Conservation (phyloP, 2,797 vertebrate species). For the Etheostoma perlongum region DNA sequence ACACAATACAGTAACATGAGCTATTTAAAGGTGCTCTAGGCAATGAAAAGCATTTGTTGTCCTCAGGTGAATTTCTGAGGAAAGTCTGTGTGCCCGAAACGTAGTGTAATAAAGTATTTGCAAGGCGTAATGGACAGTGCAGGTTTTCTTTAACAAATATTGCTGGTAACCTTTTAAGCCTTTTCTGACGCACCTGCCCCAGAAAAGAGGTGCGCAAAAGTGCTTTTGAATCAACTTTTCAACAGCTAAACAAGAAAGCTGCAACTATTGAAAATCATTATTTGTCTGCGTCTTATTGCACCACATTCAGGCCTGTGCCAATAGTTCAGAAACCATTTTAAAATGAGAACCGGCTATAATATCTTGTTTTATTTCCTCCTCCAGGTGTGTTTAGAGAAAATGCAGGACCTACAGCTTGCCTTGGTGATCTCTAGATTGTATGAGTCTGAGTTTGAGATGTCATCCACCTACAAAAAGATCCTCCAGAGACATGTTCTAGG, state of each 20-base stretch:
- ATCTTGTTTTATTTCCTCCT: slow-evolving; percentile 29
- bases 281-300: slow-evolving; percentile 4
- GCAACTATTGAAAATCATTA: background rate
- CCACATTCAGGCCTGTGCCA: background rate
- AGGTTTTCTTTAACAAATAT: no score
- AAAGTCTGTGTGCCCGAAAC: no score
- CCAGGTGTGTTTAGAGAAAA: slow-evolving; percentile 96
- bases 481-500: slow-evolving; percentile 93
- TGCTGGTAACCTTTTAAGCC: no score
- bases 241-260: slow-evolving; percentile 1
- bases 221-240: background rate
- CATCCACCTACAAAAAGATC: slow-evolving; percentile 93
- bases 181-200: no score
- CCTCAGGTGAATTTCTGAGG: no score
- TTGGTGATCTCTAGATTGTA: slow-evolving; percentile 95
- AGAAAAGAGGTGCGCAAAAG: no score
- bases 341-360: background rate
- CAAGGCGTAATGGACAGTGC: no score
- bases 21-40: no score
- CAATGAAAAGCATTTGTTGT: no score
- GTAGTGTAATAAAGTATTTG: no score
- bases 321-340: background rate
- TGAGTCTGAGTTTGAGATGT: slow-evolving; percentile 94
- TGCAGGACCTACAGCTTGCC: slow-evolving; percentile 96
- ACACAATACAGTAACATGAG: no score